These are phyloP conservation scores for Clarias macrocephalus DNA, from an alignment of 2,113 vertebrate species.

Conservation along the genomic window DNA sequence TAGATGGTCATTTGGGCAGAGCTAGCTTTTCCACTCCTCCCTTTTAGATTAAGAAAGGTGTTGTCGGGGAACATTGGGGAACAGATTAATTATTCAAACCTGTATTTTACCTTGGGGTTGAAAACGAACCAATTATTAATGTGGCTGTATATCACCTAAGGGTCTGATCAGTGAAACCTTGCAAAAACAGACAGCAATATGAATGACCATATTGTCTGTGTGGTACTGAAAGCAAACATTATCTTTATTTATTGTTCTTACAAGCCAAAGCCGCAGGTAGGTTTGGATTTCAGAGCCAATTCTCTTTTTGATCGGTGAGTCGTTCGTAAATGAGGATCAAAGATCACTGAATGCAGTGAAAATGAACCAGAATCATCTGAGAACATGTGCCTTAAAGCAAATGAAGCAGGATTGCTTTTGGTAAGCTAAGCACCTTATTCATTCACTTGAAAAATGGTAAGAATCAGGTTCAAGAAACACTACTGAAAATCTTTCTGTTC, in stretches of 20 bases:
- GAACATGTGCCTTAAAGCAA: not conserved
- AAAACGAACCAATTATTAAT: slow-evolving; percentile 9
- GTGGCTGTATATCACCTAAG: not conserved
- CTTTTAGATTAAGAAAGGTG: not conserved
- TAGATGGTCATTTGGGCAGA: not conserved
- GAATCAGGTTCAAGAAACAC: not conserved
- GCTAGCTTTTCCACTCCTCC: not conserved
- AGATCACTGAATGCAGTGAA: slow-evolving; percentile 11
- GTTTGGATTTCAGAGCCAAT: not conserved
- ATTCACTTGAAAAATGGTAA: not conserved
- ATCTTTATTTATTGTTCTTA: not conserved
- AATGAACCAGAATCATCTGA: not conserved
- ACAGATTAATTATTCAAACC: not conserved
- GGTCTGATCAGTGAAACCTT: not conserved
- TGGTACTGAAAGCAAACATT: slow-evolving; percentile 4
- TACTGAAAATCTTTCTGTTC: not conserved
- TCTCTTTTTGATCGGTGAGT: slow-evolving; percentile 30
- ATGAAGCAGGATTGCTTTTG: slow-evolving; percentile 3
- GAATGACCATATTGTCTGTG: not conserved
- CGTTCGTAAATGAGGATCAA: slow-evolving; percentile 21
- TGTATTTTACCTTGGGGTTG: not conserved
- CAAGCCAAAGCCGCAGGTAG: slow-evolving; percentile 3
- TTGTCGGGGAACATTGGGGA: not conserved
- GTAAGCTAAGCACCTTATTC: slow-evolving; percentile 21
- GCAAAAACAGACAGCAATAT: no score